Percentiles rank a stretch among this genome's conserved stretches.
Evolutionary conservation across 2,113 vertebrate species (phyloP).

Genomic region (Nasalis larvatus): DNA sequence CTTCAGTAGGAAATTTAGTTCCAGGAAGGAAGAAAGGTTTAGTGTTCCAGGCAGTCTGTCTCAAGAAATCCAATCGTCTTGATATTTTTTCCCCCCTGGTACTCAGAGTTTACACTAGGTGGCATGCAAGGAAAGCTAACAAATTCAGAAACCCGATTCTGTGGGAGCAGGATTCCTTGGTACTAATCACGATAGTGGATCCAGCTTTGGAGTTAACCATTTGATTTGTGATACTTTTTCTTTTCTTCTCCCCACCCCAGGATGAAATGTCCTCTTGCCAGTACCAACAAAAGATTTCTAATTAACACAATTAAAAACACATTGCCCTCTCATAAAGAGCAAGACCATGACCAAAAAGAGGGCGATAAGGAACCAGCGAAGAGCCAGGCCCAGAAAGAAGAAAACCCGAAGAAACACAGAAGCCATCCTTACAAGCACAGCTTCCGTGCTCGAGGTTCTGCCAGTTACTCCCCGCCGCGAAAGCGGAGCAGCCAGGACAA

Average conservation of each 20-base stretch:
- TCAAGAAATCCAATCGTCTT: background rate
- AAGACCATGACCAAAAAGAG: slow-evolving; percentile 81
- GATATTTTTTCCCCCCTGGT: slow-evolving; percentile 62
- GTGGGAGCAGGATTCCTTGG: background rate
- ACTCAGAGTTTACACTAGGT: slow-evolving; percentile 87
- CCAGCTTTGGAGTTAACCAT: background rate
- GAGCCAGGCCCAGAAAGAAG: slow-evolving; percentile 82
- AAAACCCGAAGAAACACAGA: slow-evolving; percentile 81
- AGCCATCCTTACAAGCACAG: slow-evolving; percentile 82
- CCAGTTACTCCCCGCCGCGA: slow-evolving; percentile 80
- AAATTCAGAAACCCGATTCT: slow-evolving; percentile 20
- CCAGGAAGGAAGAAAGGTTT: background rate
- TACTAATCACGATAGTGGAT: background rate
- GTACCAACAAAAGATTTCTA: slow-evolving; percentile 97
- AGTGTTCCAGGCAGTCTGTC: background rate
- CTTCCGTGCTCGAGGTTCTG: slow-evolving; percentile 75
- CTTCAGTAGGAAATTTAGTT: background rate
- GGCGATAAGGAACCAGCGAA: slow-evolving; percentile 77
- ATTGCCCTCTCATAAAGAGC: slow-evolving; percentile 86
- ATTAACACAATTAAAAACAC: slow-evolving; percentile 96
- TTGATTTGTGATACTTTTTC: slow-evolving; percentile 52
- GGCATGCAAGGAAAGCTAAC: slow-evolving; percentile 86
- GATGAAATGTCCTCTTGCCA: slow-evolving; percentile 96
- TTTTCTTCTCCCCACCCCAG: slow-evolving; percentile 78
- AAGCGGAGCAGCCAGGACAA: slow-evolving; percentile 82